Conservation (phyloP, 2,113 vertebrate genomes). For the Pachycephala philippinensis region DNA sequence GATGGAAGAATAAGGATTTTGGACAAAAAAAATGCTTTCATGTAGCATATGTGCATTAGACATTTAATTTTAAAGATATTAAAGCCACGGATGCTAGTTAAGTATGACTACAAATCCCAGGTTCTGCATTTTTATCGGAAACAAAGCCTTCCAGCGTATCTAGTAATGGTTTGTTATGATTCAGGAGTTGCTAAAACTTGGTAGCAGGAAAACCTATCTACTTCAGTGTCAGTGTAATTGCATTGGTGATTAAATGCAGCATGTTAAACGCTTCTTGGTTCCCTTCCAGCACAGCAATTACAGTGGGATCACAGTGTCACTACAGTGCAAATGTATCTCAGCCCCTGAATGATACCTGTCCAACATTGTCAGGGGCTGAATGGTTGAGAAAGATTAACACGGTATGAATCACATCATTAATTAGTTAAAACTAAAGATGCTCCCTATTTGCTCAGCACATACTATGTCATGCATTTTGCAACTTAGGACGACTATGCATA, state of each 20-base stretch:
- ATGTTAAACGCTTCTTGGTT: slow-evolving; percentile 48
- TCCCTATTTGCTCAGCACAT: neutral
- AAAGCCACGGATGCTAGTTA: slow-evolving; percentile 6
- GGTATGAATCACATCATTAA: neutral
- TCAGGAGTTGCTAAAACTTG: slow-evolving; percentile 50
- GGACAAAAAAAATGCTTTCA: neutral
- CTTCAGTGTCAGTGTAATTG: slow-evolving; percentile 56
- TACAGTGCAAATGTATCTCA: neutral
- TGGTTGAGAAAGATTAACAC: neutral
- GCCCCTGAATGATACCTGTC: slow-evolving; percentile 9
- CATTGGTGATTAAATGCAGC: slow-evolving; percentile 59
- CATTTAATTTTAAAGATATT: neutral
- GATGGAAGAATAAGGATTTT: neutral
- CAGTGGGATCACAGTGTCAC: slow-evolving; percentile 7
- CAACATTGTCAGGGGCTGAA: neutral
- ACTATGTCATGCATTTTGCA: slow-evolving; percentile 6
- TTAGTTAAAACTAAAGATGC: neutral
- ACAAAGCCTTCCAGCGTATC: slow-evolving; percentile 33
- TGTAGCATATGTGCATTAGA: neutral
- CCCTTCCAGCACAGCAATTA: slow-evolving; percentile 54
- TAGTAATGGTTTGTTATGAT: slow-evolving; percentile 52
- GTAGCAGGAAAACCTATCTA: slow-evolving; percentile 50
- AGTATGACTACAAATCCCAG: slow-evolving; percentile 42
- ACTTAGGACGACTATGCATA: neutral
- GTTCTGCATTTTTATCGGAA: slow-evolving; percentile 42